Percentiles rank a stretch among this genome's conserved stretches.
phyloP scores from a whole-genome alignment of 2,888 invertebrate species.

The Drosophila cognata region DNA sequence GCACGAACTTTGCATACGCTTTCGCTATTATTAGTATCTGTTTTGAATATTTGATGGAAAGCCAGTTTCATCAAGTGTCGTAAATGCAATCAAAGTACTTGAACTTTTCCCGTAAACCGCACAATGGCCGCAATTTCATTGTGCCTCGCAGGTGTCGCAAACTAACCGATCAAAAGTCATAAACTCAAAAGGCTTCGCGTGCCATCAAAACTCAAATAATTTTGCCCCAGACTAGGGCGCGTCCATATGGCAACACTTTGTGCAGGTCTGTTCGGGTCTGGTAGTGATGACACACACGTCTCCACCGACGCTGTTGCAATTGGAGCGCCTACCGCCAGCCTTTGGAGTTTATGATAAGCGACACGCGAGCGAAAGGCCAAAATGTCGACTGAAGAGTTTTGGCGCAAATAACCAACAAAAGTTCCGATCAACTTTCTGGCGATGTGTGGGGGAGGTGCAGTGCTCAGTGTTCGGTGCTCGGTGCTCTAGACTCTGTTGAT shows the following conservation, averaged over 20 bases:
- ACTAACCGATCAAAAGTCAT: conserved; percentile 67
- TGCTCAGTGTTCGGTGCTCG: neutral
- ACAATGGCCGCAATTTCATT: conserved; percentile 43
- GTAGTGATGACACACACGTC: conserved; percentile 80
- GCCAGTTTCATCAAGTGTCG: conserved; percentile 44
- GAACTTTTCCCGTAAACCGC: conserved; percentile 66
- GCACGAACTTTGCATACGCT: conserved; percentile 72
- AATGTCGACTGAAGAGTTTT: conserved; percentile 32
- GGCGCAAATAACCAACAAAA: conserved; percentile 69
- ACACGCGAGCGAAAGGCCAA: conserved; percentile 72
- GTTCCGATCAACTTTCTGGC: conserved; percentile 50
- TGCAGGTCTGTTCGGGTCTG: conserved; percentile 23
- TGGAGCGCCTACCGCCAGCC: conserved; percentile 63
- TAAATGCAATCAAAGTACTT: conserved; percentile 77
- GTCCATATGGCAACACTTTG: conserved; percentile 72
- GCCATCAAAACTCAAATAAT: conserved; percentile 37
- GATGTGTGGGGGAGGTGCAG: conserved; percentile 51
- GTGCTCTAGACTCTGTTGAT: conserved; percentile 21
- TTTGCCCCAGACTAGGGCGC: conserved; percentile 10
- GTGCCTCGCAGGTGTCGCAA: conserved; percentile 61
- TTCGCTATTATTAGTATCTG: conserved; percentile 6
- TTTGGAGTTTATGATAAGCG: conserved; percentile 76
- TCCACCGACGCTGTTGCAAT: conserved; percentile 70
- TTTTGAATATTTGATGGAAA: conserved; percentile 2
- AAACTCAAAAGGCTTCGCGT: conserved; percentile 71